Evolutionary conservation across 1,140 invertebrate species (phyloP).

Genomic region (Oscheius sp.): DNA sequence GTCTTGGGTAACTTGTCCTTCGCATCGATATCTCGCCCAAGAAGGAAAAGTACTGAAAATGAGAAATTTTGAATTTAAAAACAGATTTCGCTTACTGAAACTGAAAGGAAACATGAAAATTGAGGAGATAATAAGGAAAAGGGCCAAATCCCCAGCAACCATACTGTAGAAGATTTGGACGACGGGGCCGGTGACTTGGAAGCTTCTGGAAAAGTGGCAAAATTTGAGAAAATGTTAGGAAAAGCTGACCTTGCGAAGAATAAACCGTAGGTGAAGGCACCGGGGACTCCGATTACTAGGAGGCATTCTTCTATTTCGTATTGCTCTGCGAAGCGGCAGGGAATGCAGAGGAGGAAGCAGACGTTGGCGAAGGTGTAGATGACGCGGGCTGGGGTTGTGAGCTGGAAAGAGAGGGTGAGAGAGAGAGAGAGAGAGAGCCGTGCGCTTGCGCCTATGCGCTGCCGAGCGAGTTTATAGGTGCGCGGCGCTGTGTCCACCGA

Average conservation of each 20-base stretch:
- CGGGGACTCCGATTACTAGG: constrained; percentile 83
- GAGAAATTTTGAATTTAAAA: neutral
- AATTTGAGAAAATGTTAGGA: neutral
- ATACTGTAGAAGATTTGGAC: constrained; percentile 98
- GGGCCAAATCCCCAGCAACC: constrained; percentile 94
- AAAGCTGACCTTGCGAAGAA: constrained; percentile 88
- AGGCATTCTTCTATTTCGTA: constrained; percentile 82
- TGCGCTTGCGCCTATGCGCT: no score
- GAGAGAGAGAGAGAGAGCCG: no score
- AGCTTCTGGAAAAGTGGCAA: constrained; percentile 62
- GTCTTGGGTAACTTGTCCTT: constrained; percentile 66
- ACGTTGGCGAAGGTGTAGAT: constrained; percentile 89
- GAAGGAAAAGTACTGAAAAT: constrained; percentile 80
- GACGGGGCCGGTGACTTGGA: constrained; percentile 88
- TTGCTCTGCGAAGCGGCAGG: constrained; percentile 74
- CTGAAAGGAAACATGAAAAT: constrained; percentile 85
- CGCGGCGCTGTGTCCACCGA: no score
- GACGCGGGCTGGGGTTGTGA: constrained; percentile 85
- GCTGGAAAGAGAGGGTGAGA: no score
- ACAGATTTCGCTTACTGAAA: neutral
- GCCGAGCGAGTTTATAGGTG: no score
- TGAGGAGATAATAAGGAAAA: constrained; percentile 89
- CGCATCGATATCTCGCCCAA: constrained; percentile 77
- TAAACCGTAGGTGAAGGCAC: constrained; percentile 93
- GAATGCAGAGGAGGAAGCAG: constrained; percentile 85